A percentile compares a stretch with the other conserved stretches of the same genome.
Conservation (phyloP, 2,888 invertebrate genomes). For the Actias luna region DNA sequence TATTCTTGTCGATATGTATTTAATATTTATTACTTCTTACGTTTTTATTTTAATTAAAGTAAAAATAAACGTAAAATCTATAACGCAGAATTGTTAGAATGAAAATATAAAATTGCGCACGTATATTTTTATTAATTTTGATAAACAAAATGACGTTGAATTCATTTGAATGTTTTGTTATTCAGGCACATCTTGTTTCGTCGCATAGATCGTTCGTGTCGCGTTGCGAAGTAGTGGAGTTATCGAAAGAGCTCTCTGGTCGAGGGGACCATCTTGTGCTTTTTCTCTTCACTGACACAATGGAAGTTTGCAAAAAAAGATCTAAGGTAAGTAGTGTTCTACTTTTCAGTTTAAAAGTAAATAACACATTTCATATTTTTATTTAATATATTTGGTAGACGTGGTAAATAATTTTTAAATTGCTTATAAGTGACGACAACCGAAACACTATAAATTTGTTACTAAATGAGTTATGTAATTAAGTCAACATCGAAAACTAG, state of each 20-base stretch:
- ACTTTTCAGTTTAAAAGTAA: not conserved
- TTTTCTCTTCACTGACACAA: slow-evolving; percentile 96
- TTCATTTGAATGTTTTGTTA: slow-evolving; percentile 22
- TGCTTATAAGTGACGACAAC: too few relatives aligned
- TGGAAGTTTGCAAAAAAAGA: slow-evolving; percentile 94
- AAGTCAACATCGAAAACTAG: too few relatives aligned
- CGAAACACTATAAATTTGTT: too few relatives aligned
- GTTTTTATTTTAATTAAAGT: not conserved
- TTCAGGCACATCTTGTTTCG: slow-evolving; percentile 93
- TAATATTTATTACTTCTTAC: not conserved
- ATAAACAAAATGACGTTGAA: not conserved
- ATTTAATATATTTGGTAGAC: too few relatives aligned
- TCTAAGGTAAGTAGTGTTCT: slow-evolving; percentile 82
- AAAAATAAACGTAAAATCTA: not conserved
- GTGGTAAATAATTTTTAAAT: too few relatives aligned
- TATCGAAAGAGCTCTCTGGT: slow-evolving; percentile 91
- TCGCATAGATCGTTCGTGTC: slow-evolving; percentile 95
- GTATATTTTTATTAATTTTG: too few relatives aligned
- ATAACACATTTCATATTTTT: too few relatives aligned
- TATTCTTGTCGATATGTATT: not conserved
- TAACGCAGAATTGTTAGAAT: too few relatives aligned
- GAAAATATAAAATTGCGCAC: too few relatives aligned
- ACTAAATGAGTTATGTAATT: too few relatives aligned
- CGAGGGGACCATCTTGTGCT: slow-evolving; percentile 93
- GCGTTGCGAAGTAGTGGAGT: slow-evolving; percentile 93